Conservation (phyloP, 2,113 vertebrate genomes). For the Sorex araneus region DNA sequence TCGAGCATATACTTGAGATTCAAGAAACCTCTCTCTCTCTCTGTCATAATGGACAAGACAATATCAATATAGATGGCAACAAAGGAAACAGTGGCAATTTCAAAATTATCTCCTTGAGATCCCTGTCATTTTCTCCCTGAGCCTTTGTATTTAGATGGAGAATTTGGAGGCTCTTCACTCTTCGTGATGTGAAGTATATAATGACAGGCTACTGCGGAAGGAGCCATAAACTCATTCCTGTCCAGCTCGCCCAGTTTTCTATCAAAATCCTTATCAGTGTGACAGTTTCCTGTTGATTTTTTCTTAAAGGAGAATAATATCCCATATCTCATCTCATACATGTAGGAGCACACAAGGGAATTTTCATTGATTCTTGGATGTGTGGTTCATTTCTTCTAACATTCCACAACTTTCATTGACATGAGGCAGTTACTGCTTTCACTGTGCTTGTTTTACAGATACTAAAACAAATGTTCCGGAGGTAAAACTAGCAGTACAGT, state of each 20-base stretch:
- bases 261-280: slow-evolving; percentile 44
- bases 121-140: slow-evolving; percentile 46
- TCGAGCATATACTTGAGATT: slow-evolving; percentile 65
- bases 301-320: slow-evolving; percentile 57
- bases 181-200: neutral
- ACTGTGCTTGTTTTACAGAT: slow-evolving; percentile 26
- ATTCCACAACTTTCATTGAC: neutral
- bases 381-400: slow-evolving; percentile 41
- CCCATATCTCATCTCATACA: slow-evolving; percentile 21
- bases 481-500: neutral
- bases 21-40: slow-evolving; percentile 54
- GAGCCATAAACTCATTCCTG: neutral
- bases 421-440: neutral
- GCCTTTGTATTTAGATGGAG: slow-evolving; percentile 58
- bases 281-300: slow-evolving; percentile 67
- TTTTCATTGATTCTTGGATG: slow-evolving; percentile 30
- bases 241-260: neutral
- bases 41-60: slow-evolving; percentile 57
- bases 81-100: slow-evolving; percentile 71
- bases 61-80: slow-evolving; percentile 61
- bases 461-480: slow-evolving; percentile 6
- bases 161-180: neutral
- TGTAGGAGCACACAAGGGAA: neutral
- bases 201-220: neutral
- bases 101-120: slow-evolving; percentile 76